Conservation (phyloP, 2,797 vertebrate genomes). For the Myotis pilosus region DNA sequence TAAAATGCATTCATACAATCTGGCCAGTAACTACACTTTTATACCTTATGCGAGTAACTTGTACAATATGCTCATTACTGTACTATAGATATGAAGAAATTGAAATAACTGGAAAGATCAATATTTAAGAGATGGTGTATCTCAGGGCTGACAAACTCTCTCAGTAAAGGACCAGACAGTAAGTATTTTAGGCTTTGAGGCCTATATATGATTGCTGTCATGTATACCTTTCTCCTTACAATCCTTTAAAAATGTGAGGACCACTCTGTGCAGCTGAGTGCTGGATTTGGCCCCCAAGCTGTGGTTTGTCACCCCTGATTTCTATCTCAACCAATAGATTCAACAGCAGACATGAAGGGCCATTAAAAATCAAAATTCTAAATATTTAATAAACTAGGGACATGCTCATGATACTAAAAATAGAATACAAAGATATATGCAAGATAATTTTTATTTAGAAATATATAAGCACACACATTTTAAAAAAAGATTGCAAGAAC, state of each 20-base stretch:
- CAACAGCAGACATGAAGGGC: neutral
- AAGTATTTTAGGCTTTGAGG: neutral
- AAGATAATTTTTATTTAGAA: neutral
- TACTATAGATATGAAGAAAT: neutral
- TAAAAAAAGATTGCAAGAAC: neutral
- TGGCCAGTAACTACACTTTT: neutral
- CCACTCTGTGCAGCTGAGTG: neutral
- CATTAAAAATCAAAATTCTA: neutral
- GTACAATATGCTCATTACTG: too few species aligned
- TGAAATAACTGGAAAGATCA: neutral
- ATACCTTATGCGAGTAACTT: neutral
- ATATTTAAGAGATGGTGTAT: fast-evolving
- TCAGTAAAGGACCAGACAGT: neutral
- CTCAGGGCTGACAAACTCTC: too few species aligned
- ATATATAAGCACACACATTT: fast-evolving
- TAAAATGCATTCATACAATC: neutral
- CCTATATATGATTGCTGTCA: too few species aligned
- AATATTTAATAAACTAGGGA: neutral
- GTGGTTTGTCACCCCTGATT: too few species aligned
- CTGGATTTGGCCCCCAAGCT: neutral
- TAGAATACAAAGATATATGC: neutral
- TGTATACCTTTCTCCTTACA: too few species aligned
- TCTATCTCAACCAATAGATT: neutral
- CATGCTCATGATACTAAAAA: neutral
- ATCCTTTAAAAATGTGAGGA: neutral